Evolutionary conservation across 2,797 vertebrate species (phyloP).

Genomic region (Sebastes nivosus): DNA sequence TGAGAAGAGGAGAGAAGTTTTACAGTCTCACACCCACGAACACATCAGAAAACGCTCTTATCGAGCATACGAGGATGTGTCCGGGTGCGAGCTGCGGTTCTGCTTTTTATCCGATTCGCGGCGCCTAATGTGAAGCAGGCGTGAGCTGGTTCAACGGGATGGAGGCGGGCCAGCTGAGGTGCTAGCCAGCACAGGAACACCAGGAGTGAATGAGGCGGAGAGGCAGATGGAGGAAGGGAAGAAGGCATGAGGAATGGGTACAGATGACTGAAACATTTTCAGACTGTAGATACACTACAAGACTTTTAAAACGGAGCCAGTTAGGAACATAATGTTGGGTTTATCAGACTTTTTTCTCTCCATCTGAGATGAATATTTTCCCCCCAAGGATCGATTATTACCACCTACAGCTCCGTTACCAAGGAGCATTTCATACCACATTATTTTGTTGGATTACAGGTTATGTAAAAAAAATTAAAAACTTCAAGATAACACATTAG

Average conservation of each 20-base stretch:
- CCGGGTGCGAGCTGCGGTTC: constrained; percentile 41
- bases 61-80: constrained; percentile 41
- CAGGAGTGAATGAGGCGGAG: constrained; percentile 17
- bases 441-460: neutral
- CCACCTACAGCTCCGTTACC: too few species aligned
- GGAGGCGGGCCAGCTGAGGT: constrained; percentile 27
- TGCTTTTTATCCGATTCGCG: constrained; percentile 60
- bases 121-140: constrained; percentile 73
- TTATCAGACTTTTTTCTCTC: neutral
- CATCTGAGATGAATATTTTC: neutral
- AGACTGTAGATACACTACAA: neutral
- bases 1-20: constrained; percentile 29
- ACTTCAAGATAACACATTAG: neutral
- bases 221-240: constrained; percentile 5
- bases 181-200: constrained; percentile 29
- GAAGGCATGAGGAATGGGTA: constrained; percentile 22
- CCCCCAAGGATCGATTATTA: neutral
- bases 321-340: neutral
- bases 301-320: neutral
- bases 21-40: constrained; percentile 18
- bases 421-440: neutral
- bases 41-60: constrained; percentile 9
- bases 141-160: constrained; percentile 28
- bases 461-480: too few species aligned
- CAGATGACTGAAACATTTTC: constrained; percentile 27